phyloP scores from a whole-genome alignment of 2,797 vertebrate genomes.

The Cuculus canorus region DNA sequence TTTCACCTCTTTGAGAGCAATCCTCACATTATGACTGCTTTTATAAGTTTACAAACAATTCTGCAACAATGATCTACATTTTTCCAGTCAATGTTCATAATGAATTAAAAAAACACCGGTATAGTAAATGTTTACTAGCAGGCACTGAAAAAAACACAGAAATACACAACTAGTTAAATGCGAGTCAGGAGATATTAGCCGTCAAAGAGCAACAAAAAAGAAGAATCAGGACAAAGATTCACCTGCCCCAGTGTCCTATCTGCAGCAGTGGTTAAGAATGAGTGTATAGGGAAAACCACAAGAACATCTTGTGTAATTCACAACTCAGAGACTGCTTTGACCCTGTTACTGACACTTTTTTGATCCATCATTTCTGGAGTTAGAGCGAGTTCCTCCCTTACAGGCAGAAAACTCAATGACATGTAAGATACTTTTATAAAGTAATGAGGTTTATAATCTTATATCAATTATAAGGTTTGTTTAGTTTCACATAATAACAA shows the following conservation, averaged over 20 bases:
- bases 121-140: background rate
- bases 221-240: background rate
- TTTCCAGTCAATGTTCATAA: background rate
- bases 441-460: background rate
- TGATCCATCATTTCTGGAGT: background rate
- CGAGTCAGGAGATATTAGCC: background rate
- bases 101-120: background rate
- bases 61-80: background rate
- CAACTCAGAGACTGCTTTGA: background rate
- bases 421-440: background rate
- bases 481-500: background rate
- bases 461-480: background rate
- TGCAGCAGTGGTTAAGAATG: background rate
- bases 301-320: background rate
- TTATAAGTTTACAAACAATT: background rate
- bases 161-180: background rate
- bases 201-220: background rate
- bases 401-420: background rate
- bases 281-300: background rate
- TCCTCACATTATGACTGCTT: background rate
- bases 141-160: background rate
- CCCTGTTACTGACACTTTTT: background rate
- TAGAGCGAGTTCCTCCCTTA: background rate
- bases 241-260: fast-evolving
- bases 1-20: background rate